Base-by-base conservation (phyloP, 1,140 invertebrate genomes). In the Drosophila pallidifrons region DNA sequence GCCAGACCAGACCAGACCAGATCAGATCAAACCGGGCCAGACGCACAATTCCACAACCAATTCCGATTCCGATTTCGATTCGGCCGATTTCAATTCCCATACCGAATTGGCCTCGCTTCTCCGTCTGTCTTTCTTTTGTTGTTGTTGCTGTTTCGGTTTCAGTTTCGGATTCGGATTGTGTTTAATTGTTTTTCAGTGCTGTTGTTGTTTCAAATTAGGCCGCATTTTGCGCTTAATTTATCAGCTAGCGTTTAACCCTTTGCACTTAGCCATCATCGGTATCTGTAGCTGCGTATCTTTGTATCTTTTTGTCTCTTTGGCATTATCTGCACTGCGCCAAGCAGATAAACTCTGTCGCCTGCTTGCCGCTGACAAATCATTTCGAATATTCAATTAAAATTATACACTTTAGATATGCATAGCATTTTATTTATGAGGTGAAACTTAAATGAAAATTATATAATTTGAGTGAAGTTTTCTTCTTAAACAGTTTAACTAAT, bases 191-290 rank as follows among this genome's bases (percentile, higher is more conserved):
- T 49, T 55, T 51, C 20, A 4, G 20, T 25, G 2, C 54, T 46
- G 32, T 32, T 7, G 5, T 30, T 41, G 49, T 13, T 45, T 38
- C 51, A 57, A 69, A 38, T 77, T 64, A 64, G 59, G 43, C 63
- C 64, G 28, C 25, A 60, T 68, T 79, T 78, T 57, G 32, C 43
- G 75, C 75, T 49, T 59, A 57, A 74, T 79, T 79, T 79, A 74
- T 38, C 25, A 43, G 47, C 30, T 43, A 47, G 54, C 35, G 20
- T 55, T 55, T 35, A 47, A 51, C 32, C 43, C 35, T 41, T 35
- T 61, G 10, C 20, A 20, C 2, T 1, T 41, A 20, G 52, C 20
- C 60, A 43, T 49, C 41, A 25, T 49, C 41, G 13, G 59, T 32
- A 46, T 20, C 30, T 69, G 25, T 25, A 46, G 8, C 16, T 54